phyloP scores from a whole-genome alignment of 1,140 invertebrate genomes.

The Triops cancriformis region DNA sequence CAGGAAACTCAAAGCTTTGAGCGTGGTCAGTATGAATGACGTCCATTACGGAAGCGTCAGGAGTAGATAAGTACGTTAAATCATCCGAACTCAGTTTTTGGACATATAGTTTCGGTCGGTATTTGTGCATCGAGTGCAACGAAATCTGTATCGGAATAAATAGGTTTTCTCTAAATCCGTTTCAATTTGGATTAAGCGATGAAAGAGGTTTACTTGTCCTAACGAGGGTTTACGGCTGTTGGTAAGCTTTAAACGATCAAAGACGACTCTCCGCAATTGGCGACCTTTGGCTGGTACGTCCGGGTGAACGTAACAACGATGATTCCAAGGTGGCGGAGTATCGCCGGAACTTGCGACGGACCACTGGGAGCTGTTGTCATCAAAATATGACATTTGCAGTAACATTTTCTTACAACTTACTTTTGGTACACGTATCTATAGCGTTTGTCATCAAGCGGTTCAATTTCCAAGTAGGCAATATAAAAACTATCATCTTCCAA shows the following conservation, averaged over 20 bases:
- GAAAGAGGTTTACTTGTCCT: constrained; percentile 46
- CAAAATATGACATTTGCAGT: neutral
- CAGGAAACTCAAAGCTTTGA: constrained; percentile 45
- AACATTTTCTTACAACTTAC: constrained; percentile 36
- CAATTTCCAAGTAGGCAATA: constrained; percentile 49
- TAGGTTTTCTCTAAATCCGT: neutral
- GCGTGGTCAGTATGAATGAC: neutral
- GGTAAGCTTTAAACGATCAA: constrained; percentile 55
- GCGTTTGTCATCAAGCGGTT: constrained; percentile 46
- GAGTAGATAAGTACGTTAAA: constrained; percentile 5
- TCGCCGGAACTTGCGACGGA: constrained; percentile 37
- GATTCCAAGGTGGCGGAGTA: constrained; percentile 25
- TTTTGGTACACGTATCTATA: constrained; percentile 50
- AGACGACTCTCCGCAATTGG: constrained; percentile 41
- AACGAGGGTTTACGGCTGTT: constrained; percentile 47
- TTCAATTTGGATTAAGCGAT: neutral
- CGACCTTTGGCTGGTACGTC: constrained; percentile 48
- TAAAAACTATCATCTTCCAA: constrained; percentile 43
- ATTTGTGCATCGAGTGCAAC: constrained; percentile 49
- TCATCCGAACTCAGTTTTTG: constrained; percentile 26
- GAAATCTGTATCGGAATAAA: constrained; percentile 39
- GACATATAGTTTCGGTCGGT: constrained; percentile 45
- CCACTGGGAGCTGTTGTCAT: constrained; percentile 34
- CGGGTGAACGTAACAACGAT: constrained; percentile 47
- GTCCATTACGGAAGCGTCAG: constrained; percentile 11